These are phyloP conservation scores for Siphlonurus alternatus DNA, from an alignment of 2,888 invertebrate species.

Conservation along the genomic window DNA sequence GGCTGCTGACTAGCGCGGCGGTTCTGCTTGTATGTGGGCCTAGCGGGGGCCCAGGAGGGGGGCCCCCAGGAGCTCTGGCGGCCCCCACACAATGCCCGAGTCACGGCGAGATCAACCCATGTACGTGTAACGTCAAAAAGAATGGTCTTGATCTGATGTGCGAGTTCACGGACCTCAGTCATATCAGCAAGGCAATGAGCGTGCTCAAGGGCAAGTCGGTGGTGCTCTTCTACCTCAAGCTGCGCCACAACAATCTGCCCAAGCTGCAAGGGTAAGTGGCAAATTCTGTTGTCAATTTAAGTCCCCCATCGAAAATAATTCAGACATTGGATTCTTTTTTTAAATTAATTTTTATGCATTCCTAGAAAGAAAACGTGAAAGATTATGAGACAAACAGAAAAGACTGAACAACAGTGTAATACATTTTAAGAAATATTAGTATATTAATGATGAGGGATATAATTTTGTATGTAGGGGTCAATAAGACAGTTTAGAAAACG, in stretches of 20 bases:
- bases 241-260: slow-evolving; percentile 69
- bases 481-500: too few relatives aligned
- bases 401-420: too few relatives aligned
- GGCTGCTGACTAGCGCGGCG: slow-evolving; percentile 1
- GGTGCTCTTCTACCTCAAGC: slow-evolving; percentile 73
- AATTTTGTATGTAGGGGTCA: too few relatives aligned
- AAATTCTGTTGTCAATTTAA: too few relatives aligned
- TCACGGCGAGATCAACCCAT: slow-evolving; percentile 56
- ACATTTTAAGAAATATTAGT: too few relatives aligned
- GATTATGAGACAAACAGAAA: too few relatives aligned
- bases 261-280: slow-evolving; percentile 45
- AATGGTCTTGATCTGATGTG: slow-evolving; percentile 77
- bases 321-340: too few relatives aligned
- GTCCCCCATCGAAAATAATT: too few relatives aligned
- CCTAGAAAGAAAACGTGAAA: too few relatives aligned
- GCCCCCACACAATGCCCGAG: slow-evolving; percentile 43
- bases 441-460: too few relatives aligned
- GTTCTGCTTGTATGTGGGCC: not conserved
- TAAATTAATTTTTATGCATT: too few relatives aligned
- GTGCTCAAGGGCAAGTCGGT: slow-evolving; percentile 58
- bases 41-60: not conserved
- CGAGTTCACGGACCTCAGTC: slow-evolving; percentile 66
- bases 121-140: slow-evolving; percentile 71
- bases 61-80: slow-evolving; percentile 18
- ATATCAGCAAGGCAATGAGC: slow-evolving; percentile 65